Conservation (phyloP, 2,888 invertebrate species). For the Drosophila emarginata region DNA sequence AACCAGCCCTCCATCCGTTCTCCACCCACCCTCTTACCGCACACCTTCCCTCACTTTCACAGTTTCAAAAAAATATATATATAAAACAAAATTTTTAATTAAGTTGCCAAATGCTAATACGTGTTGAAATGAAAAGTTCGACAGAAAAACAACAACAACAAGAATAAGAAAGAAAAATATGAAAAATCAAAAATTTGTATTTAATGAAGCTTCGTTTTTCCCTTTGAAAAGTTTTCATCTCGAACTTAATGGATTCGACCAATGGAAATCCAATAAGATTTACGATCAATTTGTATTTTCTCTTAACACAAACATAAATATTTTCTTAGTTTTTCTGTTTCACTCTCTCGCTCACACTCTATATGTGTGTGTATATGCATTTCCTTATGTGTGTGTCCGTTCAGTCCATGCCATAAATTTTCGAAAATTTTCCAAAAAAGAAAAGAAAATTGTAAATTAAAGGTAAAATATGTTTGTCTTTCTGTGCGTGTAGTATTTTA, state of each 20-base stretch:
- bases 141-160: slow-evolving; percentile 21
- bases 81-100: slow-evolving; percentile 32
- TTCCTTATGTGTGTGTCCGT: slow-evolving; percentile 8
- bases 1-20: not conserved
- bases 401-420: slow-evolving; percentile 27
- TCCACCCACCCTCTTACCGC: not conserved
- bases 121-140: slow-evolving; percentile 47
- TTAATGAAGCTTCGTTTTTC: slow-evolving; percentile 10
- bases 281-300: slow-evolving; percentile 59
- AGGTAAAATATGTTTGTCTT: slow-evolving; percentile 20
- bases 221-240: not conserved
- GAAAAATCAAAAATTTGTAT: slow-evolving; percentile 32
- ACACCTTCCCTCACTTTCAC: slow-evolving; percentile 22
- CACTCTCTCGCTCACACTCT: not conserved
- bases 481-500: not conserved
- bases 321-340: not conserved
- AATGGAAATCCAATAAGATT: slow-evolving; percentile 47
- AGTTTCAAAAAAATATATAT: slow-evolving; percentile 1
- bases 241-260: slow-evolving; percentile 30
- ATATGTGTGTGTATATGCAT: slow-evolving; percentile 1
- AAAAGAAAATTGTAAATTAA: slow-evolving; percentile 34
- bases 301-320: slow-evolving; percentile 26
- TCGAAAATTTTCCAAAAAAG: slow-evolving; percentile 35
- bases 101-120: slow-evolving; percentile 52
- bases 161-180: not conserved